Evolutionary conservation across 2,888 invertebrate species (phyloP).

Genomic region (Pristionchus maxplancki): DNA sequence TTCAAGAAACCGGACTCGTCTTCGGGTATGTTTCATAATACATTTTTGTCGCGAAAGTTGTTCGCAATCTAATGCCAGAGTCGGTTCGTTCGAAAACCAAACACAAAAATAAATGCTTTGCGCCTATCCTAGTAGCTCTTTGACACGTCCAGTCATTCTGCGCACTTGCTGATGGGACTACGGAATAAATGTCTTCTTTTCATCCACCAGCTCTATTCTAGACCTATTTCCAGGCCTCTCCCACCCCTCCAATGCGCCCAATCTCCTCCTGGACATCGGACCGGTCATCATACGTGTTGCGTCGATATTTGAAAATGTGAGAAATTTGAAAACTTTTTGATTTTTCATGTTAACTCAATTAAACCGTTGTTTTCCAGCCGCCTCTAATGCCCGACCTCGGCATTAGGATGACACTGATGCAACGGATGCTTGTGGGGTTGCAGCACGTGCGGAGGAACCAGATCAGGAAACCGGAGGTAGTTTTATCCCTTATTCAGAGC

Average conservation of each 20-base stretch:
- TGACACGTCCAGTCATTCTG: too few relatives aligned
- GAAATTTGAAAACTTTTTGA: background rate
- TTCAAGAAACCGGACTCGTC: constrained; percentile 36
- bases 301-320: constrained; percentile 39
- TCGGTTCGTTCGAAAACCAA: too few relatives aligned
- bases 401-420: constrained; percentile 38
- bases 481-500: too few relatives aligned
- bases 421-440: constrained; percentile 38
- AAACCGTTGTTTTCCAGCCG: too few relatives aligned
- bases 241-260: constrained; percentile 25
- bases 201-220: too few relatives aligned
- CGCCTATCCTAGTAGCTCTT: too few relatives aligned
- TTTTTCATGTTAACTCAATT: too few relatives aligned
- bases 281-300: constrained; percentile 15
- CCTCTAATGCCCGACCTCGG: constrained; percentile 40
- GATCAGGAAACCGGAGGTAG: constrained; percentile 1
- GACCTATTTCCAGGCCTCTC: background rate
- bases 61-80: background rate
- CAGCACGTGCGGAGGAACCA: constrained; percentile 32
- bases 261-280: constrained; percentile 20
- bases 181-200: too few relatives aligned
- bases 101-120: too few relatives aligned
- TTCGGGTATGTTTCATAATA: background rate
- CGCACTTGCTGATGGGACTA: too few relatives aligned
- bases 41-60: background rate